Evolutionary conservation across 2,797 vertebrate genomes (phyloP).

Genomic region (Oreonectes daqikongensis): DNA sequence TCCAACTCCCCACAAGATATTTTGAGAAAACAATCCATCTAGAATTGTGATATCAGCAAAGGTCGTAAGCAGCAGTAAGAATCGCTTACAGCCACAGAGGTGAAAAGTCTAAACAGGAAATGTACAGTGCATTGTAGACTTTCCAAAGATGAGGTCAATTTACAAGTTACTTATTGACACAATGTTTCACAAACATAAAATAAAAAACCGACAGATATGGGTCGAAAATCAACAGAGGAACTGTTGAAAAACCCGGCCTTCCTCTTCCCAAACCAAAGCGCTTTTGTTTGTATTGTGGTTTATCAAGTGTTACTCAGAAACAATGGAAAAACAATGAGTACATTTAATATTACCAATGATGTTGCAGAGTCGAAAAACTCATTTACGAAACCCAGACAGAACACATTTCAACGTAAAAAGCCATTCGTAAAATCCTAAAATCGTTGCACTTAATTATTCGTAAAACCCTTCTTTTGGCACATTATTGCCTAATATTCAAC

Average conservation of each 20-base stretch:
- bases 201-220: constrained; percentile 68
- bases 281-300: constrained; percentile 12
- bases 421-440: background rate
- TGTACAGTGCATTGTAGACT: constrained; percentile 60
- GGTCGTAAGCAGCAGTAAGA: constrained; percentile 13
- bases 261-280: constrained; percentile 18
- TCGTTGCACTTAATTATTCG: background rate
- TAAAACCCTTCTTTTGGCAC: background rate
- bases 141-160: constrained; percentile 67
- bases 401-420: background rate
- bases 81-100: constrained; percentile 17
- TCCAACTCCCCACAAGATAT: constrained; percentile 82
- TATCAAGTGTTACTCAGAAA: constrained; percentile 13
- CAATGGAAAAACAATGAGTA: background rate
- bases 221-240: constrained; percentile 68
- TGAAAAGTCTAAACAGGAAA: constrained; percentile 66
- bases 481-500: background rate
- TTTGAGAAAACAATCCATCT: constrained; percentile 46
- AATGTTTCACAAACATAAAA: constrained; percentile 60
- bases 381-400: too few relatives aligned
- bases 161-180: constrained; percentile 54
- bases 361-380: too few relatives aligned
- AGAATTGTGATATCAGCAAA: constrained; percentile 43
- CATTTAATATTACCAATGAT: too few relatives aligned
- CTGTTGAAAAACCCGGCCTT: constrained; percentile 44